Conservation (phyloP, 2,888 invertebrate genomes). For the Ariolimax columbianus region DNA sequence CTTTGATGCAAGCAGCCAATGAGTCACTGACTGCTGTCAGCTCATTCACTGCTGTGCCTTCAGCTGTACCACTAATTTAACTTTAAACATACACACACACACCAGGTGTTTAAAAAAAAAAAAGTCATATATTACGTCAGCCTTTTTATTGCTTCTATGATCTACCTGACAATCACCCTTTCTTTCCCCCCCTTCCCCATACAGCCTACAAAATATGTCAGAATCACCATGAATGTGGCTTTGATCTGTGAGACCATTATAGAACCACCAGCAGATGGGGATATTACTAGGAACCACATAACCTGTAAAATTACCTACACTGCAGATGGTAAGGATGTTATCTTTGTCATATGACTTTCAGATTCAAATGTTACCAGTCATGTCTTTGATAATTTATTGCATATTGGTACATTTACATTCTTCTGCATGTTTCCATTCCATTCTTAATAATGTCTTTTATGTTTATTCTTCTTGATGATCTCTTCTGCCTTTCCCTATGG, state of each 20-base stretch:
- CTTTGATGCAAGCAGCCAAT: too few relatives aligned
- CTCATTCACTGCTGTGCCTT: too few relatives aligned
- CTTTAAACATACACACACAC: too few relatives aligned
- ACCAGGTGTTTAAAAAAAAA: not conserved
- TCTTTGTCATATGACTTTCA: not conserved
- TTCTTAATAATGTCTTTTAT: too few relatives aligned
- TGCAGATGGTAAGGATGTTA: slow-evolving; percentile 82
- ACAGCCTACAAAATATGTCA: slow-evolving; percentile 86
- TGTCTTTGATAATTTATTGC: too few relatives aligned
- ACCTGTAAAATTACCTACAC: slow-evolving; percentile 99
- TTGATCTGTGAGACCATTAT: slow-evolving; percentile 96
- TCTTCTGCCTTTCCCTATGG: too few relatives aligned
- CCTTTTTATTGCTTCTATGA: not conserved
- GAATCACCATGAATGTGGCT: slow-evolving; percentile 96
- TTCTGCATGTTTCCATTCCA: too few relatives aligned
- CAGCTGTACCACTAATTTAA: too few relatives aligned
- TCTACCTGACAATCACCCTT: not conserved
- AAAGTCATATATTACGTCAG: not conserved
- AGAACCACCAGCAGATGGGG: slow-evolving; percentile 87
- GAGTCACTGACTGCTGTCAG: too few relatives aligned
- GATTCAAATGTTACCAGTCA: too few relatives aligned
- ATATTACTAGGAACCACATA: slow-evolving; percentile 90
- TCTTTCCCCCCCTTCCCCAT: slow-evolving; percentile 20
- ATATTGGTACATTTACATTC: too few relatives aligned
- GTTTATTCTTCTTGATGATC: too few relatives aligned